These are phyloP conservation scores for Archips crataeganus DNA, from an alignment of 2,888 invertebrate species.

Conservation along the genomic window DNA sequence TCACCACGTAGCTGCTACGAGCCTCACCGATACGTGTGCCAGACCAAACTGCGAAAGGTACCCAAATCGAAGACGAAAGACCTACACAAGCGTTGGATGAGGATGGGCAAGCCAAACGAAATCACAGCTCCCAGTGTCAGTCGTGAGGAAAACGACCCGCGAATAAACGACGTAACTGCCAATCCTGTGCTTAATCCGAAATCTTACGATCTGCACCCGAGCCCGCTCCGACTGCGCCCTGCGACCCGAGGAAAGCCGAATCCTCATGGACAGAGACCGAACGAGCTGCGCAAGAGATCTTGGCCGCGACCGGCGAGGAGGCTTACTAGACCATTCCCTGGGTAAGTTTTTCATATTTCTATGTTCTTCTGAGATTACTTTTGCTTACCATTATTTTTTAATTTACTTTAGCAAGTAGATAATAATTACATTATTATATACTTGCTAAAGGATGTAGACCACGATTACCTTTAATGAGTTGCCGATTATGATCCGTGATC, in stretches of 20 bases:
- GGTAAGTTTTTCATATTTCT: conserved; percentile 57
- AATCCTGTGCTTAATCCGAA: conserved; percentile 70
- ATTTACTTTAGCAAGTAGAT: too few species aligned
- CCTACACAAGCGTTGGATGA: conserved; percentile 76
- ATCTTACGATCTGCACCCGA: conserved; percentile 70
- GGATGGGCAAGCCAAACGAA: conserved; percentile 84
- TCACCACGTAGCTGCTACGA: conserved; percentile 88
- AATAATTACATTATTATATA: too few species aligned
- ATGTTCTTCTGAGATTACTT: not conserved
- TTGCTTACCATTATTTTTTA: too few species aligned
- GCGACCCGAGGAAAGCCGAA: conserved; percentile 54
- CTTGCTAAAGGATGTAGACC: too few species aligned
- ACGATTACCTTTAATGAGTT: too few species aligned
- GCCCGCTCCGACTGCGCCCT: conserved; percentile 51
- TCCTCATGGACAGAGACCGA: conserved; percentile 57
- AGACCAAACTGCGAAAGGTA: conserved; percentile 85
- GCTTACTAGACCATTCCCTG: conserved; percentile 78
- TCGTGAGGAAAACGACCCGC: conserved; percentile 69
- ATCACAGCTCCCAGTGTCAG: conserved; percentile 78
- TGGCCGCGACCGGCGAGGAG: conserved; percentile 60
- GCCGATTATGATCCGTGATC: too few species aligned
- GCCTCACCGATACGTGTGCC: conserved; percentile 89
- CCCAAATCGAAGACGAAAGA: conserved; percentile 79
- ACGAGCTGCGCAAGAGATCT: conserved; percentile 68
- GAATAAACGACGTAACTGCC: conserved; percentile 68